Evolutionary conservation across 2,888 invertebrate species (phyloP).

Genomic region (Mesochorus sp.): DNA sequence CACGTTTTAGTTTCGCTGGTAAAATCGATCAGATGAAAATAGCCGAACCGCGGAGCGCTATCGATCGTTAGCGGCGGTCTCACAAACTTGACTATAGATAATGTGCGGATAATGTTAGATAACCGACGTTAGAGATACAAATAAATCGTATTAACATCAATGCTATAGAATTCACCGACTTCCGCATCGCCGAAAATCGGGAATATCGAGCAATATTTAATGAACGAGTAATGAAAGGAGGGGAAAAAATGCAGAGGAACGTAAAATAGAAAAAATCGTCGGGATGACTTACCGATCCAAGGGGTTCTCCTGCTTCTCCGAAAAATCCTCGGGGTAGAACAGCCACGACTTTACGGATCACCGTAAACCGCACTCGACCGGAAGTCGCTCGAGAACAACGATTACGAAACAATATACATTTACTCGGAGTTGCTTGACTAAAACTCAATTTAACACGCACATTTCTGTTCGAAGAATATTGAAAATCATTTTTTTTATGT

Average conservation of each 20-base stretch:
- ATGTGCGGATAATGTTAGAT: conserved; percentile 2
- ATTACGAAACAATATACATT: conserved; percentile 10
- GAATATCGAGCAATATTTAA: background rate
- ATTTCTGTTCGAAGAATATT: background rate
- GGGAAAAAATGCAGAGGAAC: background rate
- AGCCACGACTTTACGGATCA: conserved; percentile 43
- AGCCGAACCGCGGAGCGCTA: conserved; percentile 44
- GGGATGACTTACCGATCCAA: conserved; percentile 40
- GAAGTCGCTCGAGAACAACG: conserved; percentile 15
- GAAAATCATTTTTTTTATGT: background rate
- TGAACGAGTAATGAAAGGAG: background rate
- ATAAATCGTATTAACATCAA: background rate
- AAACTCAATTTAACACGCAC: conserved; percentile 33
- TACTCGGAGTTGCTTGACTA: background rate
- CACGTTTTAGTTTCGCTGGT: conserved; percentile 18
- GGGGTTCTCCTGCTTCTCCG: background rate
- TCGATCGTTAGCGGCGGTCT: conserved; percentile 38
- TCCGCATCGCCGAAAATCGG: background rate
- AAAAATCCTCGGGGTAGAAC: conserved; percentile 41
- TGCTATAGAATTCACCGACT: background rate
- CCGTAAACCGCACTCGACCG: conserved; percentile 36
- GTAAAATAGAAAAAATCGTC: background rate
- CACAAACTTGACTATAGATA: conserved; percentile 41
- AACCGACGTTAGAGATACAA: conserved; percentile 7
- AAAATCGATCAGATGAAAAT: conserved; percentile 55